These are phyloP conservation scores for Tetragonisca angustula DNA, from an alignment of 2,888 invertebrate species.

Conservation along the genomic window DNA sequence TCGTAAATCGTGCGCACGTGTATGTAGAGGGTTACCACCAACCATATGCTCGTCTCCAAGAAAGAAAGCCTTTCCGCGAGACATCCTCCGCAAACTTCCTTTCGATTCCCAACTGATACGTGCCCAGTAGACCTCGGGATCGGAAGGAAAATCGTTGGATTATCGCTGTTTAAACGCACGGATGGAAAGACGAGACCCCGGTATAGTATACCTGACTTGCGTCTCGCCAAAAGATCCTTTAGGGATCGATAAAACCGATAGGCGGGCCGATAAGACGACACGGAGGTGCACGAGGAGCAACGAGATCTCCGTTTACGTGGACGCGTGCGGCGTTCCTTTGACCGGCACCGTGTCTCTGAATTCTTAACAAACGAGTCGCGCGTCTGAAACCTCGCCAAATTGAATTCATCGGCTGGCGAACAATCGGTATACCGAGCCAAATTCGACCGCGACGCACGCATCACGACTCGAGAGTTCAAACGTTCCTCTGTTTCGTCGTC, in stretches of 20 bases:
- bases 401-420: constrained; percentile 50
- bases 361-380: neutral
- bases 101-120: neutral
- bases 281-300: neutral
- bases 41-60: too few species aligned
- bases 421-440: constrained; percentile 56
- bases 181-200: neutral
- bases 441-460: constrained; percentile 47
- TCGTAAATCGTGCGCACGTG: too few species aligned
- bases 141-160: neutral
- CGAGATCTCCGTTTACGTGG: constrained; percentile 12
- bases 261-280: constrained; percentile 11
- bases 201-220: too few species aligned
- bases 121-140: too few species aligned
- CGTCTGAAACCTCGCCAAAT: constrained; percentile 71
- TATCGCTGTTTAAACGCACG: neutral
- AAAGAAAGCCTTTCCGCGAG: too few species aligned
- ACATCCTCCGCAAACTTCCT: neutral
- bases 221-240: neutral
- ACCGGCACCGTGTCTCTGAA: neutral
- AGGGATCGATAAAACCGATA: neutral
- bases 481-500: neutral
- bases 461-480: constrained; percentile 36
- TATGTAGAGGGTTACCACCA: too few species aligned
- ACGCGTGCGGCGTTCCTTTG: constrained; percentile 21